Percentiles rank a stretch among this genome's conserved stretches.
Evolutionary conservation across 2,797 vertebrate genomes (phyloP).

Genomic region (Aplochiton taeniatus): DNA sequence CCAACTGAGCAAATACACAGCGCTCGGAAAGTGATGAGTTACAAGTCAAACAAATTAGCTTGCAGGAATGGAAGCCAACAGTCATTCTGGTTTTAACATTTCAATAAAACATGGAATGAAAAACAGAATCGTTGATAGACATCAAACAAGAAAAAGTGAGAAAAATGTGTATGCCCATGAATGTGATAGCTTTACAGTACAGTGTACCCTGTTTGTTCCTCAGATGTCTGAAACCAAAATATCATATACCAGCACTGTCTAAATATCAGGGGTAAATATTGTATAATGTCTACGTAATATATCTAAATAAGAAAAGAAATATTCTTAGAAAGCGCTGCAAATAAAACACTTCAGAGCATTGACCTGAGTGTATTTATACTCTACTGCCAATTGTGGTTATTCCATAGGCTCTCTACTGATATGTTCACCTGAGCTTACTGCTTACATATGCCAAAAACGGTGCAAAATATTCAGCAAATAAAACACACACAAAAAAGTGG

Average conservation of each 20-base stretch:
- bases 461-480: constrained; percentile 47
- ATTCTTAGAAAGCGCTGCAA: constrained; percentile 4
- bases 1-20: constrained; percentile 42
- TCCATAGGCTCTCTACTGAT: constrained; percentile 37
- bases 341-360: constrained; percentile 38
- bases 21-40: constrained; percentile 25
- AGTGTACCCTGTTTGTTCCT: constrained; percentile 74
- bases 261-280: too few species aligned
- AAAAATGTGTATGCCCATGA: constrained; percentile 62
- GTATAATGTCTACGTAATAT: too few species aligned
- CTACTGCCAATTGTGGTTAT: constrained; percentile 46
- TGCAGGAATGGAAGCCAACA: constrained; percentile 45
- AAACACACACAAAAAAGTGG: constrained; percentile 9
- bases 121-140: constrained; percentile 13
- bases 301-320: background rate
- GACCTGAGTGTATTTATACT: constrained; percentile 70
- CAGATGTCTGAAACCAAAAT: constrained; percentile 54
- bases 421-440: constrained; percentile 61
- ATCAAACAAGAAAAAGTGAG: constrained; percentile 19
- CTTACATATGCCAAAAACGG: constrained; percentile 38
- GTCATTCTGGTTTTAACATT: constrained; percentile 40
- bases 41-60: constrained; percentile 48
- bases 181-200: constrained; percentile 69
- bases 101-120: constrained; percentile 11
- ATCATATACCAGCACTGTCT: constrained; percentile 43